Base-by-base conservation (phyloP, 2,888 invertebrate genomes). In the Abscondita cerata region DNA sequence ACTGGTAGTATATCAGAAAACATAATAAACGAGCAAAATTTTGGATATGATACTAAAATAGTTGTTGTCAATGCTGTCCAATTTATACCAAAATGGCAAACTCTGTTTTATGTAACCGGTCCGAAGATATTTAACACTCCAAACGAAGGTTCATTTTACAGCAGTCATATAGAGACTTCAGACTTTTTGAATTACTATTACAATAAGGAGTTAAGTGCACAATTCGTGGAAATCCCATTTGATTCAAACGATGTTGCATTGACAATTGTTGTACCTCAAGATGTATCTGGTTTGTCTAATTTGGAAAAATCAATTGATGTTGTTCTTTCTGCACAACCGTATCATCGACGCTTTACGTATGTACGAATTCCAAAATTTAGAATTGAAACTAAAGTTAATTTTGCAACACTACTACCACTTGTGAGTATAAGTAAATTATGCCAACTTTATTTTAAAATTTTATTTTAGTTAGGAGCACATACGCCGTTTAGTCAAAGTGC, bases 371-470 rank as follows among this genome's bases (percentile, higher is more conserved):
- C 72, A 0, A 70, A 64, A 50, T 72, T 72, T 51, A 62, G 63
- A 12, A 70, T 70, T 50, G 70, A 68, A 55, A 56, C 61, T 2
- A 46, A 52, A 1, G 63, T 68, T 11, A 82, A 89, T 62, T 80
- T 92, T 19, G 81, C 80, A n/a, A 76, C 80, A 0, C 71, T 85
- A 11, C 76, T 92, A 47, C 76, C 82, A 13, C 83, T 87, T 81
- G 91, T 91, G 50, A 60, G 60, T 38, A 44, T 4, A 16, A 25
- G 6, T 25, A 9, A 18, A 40, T 4, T 25, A 25, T 6, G 25
- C 19, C 8, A 18, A 18, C 18, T 16, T 16, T n/a, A n/a, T n/a
- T n/a, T n/a, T n/a, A n/a, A n/a, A 25, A 4, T 4, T 25, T 4
- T 25, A 25, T 2, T 25, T 25, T 11, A 70, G 70, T 25, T 70